Evolutionary conservation across 1,140 invertebrate genomes (phyloP).

Genomic region (Drosophila suzukii): DNA sequence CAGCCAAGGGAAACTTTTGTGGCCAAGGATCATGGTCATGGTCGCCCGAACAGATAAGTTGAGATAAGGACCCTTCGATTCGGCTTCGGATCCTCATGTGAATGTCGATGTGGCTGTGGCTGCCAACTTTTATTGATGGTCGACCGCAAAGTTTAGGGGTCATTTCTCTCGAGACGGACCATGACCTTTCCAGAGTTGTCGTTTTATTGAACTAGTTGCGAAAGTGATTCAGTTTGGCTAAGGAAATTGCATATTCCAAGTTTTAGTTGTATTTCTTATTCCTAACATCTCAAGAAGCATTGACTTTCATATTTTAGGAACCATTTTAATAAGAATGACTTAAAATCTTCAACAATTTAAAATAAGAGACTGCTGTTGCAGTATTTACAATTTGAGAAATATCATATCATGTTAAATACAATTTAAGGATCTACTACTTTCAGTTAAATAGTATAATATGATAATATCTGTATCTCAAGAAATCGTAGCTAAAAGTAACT

Average conservation of each 20-base stretch:
- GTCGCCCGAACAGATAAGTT: slow-evolving; percentile 36
- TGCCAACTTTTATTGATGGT: slow-evolving; percentile 69
- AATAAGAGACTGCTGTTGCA: too few relatives aligned
- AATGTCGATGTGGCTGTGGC: slow-evolving; percentile 6
- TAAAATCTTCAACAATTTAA: too few relatives aligned
- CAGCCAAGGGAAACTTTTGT: slow-evolving; percentile 39
- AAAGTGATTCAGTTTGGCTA: background rate
- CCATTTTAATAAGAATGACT: too few relatives aligned
- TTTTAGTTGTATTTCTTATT: too few relatives aligned
- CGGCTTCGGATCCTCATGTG: background rate
- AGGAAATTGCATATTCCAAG: background rate
- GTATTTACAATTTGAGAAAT: too few relatives aligned
- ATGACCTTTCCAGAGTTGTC: slow-evolving; percentile 32
- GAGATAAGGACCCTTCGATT: slow-evolving; percentile 54
- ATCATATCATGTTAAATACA: too few relatives aligned
- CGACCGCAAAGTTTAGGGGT: slow-evolving; percentile 48
- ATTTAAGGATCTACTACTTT: too few relatives aligned
- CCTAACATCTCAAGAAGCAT: too few relatives aligned
- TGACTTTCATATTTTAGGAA: too few relatives aligned
- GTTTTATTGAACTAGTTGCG: slow-evolving; percentile 21
- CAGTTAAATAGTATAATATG: too few relatives aligned
- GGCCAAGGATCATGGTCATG: slow-evolving; percentile 57
- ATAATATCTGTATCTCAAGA: too few relatives aligned
- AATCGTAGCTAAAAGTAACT: background rate
- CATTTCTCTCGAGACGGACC: slow-evolving; percentile 12